phyloP scores from a whole-genome alignment of 2,888 invertebrate genomes.

The Drosophila recens region DNA sequence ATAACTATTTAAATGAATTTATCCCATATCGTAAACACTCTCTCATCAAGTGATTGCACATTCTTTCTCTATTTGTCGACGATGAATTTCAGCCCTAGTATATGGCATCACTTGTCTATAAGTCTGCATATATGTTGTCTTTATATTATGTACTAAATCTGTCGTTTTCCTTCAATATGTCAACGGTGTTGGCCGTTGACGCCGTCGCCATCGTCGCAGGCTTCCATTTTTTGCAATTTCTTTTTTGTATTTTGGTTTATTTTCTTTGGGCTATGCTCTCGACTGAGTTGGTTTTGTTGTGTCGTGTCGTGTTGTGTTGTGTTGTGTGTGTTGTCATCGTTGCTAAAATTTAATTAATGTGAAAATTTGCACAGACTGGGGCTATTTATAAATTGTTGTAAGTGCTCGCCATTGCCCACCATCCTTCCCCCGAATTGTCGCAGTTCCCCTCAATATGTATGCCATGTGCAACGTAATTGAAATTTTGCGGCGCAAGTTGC shows the following conservation, averaged over 20 bases:
- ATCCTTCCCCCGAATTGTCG: background rate
- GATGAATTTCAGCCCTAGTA: conserved; percentile 40
- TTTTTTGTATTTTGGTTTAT: conserved; percentile 15
- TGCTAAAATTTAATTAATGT: conserved; percentile 82
- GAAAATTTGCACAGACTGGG: conserved; percentile 82
- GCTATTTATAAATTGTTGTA: conserved; percentile 81
- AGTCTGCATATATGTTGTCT: conserved; percentile 53
- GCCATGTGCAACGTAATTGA: conserved; percentile 59
- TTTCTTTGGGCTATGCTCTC: conserved; percentile 39
- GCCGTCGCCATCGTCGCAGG: conserved; percentile 37
- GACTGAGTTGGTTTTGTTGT: conserved; percentile 16
- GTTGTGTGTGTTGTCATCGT: conserved; percentile 56
- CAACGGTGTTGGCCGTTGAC: conserved; percentile 73
- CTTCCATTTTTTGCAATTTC: conserved; percentile 20
- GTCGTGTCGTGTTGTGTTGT: conserved; percentile 35
- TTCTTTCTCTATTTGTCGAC: background rate
- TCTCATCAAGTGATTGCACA: background rate
- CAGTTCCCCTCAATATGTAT: conserved; percentile 28
- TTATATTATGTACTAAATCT: conserved; percentile 81
- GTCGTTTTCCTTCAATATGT: conserved; percentile 82
- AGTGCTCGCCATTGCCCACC: conserved; percentile 61
- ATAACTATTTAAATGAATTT: too few species aligned
- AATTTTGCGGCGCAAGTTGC: conserved; percentile 56
- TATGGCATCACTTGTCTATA: conserved; percentile 33
- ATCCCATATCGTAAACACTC: background rate